Evolutionary conservation across 2,797 vertebrate species (phyloP), one percentile per base, ranked within the genome.

Genomic region (Meda fulgida): DNA sequence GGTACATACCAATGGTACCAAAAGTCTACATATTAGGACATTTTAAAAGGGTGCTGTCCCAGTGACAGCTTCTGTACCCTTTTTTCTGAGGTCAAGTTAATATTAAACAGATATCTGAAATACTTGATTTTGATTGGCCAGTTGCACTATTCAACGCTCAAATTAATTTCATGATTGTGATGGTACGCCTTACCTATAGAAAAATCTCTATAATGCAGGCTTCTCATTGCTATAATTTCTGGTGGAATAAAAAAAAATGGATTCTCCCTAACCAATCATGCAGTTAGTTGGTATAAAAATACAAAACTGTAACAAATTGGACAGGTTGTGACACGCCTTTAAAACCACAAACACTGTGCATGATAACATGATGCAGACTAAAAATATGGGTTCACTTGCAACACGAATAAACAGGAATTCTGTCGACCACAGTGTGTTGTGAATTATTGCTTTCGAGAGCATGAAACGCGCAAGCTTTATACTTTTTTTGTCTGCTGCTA

Each of bases 251-350:
- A 9, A 77, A n/a, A 34, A 58, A 29, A 63, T 43, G 7, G 29
- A 63, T 29, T 38, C 6, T 9, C 11, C 55, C 55, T 29, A 63
- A 43, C 58, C 55, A 40, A 76, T 76, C 34, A 26, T 26, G 23
- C 9, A 29, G 55, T 63, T 63, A 78, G n/a, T 21, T 63, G 36
- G 76, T 29, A 13, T 78, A 29, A 29, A 38, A 63, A 63, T 78
- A 78, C 76, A 63, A 11, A 43, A 43, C 76, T 29, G 55, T 63
- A 63, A 78, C 38, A 63, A 43, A 36, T 78, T 63, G 38, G 76
- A 43, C 76, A 43, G 76, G 76, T 63, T 78, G 55, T 19, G 76
- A 78, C 76, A 78, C 38, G 9, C 76, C 76, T 43, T 63, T n/a
- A 63, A 43, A 78, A 63, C 36, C 76, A 78, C 76, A 78, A 78